A percentile compares a stretch with the other conserved stretches of the same genome.
These are phyloP conservation scores for Aquatica leii DNA, from an alignment of 2,888 invertebrate species.

Conservation along the genomic window DNA sequence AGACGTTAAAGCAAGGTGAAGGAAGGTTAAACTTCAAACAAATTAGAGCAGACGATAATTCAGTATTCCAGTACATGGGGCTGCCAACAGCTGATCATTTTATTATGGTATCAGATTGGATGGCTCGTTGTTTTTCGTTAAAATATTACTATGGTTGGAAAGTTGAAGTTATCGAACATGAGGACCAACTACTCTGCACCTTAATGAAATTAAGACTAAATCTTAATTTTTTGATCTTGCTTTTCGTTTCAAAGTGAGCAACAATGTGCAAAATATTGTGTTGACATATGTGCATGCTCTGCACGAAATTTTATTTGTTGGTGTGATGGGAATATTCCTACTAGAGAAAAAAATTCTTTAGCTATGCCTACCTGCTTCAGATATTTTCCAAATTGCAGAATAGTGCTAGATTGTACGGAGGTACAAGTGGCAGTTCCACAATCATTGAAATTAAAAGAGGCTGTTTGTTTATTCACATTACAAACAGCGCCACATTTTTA, in stretches of 20 bases:
- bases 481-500: constrained; percentile 40
- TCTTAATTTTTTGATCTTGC: not conserved
- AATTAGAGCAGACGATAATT: not conserved
- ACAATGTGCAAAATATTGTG: not conserved
- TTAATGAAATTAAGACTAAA: too few species aligned
- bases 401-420: constrained; percentile 46
- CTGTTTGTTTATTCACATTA: constrained; percentile 42
- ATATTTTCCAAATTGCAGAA: constrained; percentile 36
- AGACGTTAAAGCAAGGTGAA: too few species aligned
- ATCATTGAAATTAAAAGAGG: constrained; percentile 36
- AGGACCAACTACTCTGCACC: too few species aligned
- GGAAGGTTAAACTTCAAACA: too few species aligned
- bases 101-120: too few species aligned
- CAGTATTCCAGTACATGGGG: not conserved
- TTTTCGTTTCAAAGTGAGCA: not conserved
- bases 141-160: not conserved
- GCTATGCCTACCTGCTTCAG: constrained; percentile 44
- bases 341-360: constrained; percentile 2
- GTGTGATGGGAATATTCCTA: not conserved
- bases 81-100: too few species aligned
- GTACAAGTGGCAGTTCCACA: constrained; percentile 38
- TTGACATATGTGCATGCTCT: too few species aligned
- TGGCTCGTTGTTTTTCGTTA: too few species aligned
- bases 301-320: too few species aligned
- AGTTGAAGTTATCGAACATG: not conserved